phyloP scores from a whole-genome alignment of 2,113 vertebrate species.

The Calyptomena viridis region DNA sequence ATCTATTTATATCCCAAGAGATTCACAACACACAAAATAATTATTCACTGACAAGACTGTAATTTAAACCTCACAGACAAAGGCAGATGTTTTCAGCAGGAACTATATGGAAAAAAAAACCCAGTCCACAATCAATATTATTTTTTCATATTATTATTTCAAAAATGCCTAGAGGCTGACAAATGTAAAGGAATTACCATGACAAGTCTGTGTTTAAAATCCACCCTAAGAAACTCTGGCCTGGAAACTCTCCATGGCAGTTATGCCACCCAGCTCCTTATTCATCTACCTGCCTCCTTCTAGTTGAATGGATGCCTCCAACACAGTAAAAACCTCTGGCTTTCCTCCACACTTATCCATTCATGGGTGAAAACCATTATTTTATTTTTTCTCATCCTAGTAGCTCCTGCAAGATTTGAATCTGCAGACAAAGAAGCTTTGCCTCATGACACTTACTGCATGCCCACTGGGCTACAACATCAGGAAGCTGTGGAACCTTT shows the following conservation, averaged over 20 bases:
- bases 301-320: neutral
- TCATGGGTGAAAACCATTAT: neutral
- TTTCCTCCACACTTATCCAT: neutral
- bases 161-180: neutral
- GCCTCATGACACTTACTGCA: accelerated
- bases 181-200: neutral
- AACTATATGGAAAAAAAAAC: neutral
- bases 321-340: neutral
- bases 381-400: neutral
- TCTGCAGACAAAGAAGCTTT: neutral
- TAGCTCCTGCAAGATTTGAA: neutral
- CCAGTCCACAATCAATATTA: neutral
- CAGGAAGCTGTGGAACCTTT: neutral
- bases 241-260: neutral
- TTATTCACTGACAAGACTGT: slow-evolving; percentile 13
- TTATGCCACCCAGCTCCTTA: neutral
- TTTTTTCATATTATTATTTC: slow-evolving; percentile 15
- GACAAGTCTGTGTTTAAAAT: neutral
- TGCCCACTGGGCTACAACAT: neutral
- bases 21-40: neutral
- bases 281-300: neutral
- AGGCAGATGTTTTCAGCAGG: neutral
- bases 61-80: slow-evolving; percentile 9
- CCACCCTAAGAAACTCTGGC: neutral
- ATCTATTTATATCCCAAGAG: neutral